Conservation (phyloP, 2,797 vertebrate genomes). For the Thamnophis elegans region DNA sequence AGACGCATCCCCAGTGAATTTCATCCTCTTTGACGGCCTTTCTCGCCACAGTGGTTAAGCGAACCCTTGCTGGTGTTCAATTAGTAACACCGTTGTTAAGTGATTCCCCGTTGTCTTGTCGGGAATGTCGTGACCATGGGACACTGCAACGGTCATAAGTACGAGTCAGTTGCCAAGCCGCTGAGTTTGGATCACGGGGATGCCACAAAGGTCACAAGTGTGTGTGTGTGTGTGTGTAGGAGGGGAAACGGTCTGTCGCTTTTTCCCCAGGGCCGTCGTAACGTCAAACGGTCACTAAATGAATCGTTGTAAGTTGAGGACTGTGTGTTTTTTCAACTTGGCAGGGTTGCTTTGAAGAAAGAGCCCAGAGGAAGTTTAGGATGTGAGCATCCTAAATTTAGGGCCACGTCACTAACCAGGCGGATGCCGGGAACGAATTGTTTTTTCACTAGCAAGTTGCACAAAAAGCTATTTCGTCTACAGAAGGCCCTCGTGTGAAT, state of each 20-base stretch:
- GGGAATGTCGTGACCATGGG: neutral
- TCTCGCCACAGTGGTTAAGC: neutral
- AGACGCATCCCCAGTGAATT: neutral
- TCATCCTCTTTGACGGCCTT: neutral
- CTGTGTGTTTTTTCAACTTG: neutral
- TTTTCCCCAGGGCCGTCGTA: neutral
- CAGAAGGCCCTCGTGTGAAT: neutral
- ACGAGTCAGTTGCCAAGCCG: neutral
- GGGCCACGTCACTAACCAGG: neutral
- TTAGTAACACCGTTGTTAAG: neutral
- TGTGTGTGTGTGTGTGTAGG: too few relatives aligned
- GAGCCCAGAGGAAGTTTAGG: neutral
- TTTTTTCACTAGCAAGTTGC: neutral
- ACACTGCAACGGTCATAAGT: neutral
- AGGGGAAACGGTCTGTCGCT: accelerated
- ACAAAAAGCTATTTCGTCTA: neutral
- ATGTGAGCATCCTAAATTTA: neutral
- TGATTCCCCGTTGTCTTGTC: neutral
- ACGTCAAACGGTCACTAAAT: neutral
- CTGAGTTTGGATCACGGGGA: neutral
- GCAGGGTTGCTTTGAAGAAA: neutral
- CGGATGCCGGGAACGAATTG: neutral
- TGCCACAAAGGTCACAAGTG: neutral
- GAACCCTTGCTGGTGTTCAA: neutral
- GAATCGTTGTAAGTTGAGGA: neutral